Percentiles rank a stretch among this genome's conserved stretches.
These are phyloP conservation scores for Calephelis nemesis DNA, from an alignment of 1,140 invertebrate species.

Conservation along the genomic window DNA sequence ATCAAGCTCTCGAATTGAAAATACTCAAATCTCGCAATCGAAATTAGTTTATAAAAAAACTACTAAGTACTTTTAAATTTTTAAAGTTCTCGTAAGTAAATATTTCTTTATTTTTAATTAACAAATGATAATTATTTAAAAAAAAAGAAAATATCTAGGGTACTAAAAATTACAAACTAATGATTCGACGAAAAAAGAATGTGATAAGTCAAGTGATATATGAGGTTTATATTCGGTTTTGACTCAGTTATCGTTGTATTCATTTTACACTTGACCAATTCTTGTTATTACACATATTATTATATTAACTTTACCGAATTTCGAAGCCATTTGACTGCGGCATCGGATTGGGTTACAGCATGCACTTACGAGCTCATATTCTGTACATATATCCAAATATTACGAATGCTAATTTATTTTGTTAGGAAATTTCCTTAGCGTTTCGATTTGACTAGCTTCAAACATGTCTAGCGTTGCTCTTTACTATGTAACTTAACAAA, in stretches of 20 bases:
- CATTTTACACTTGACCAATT: conserved; percentile 54
- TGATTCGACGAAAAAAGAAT: no score
- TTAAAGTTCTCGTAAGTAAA: no score
- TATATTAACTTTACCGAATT: conserved; percentile 31
- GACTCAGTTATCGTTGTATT: conserved; percentile 37
- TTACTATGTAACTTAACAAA: conserved; percentile 28
- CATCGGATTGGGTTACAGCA: conserved; percentile 39
- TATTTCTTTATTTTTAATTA: no score
- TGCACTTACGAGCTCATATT: conserved; percentile 37
- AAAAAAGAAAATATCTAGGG: no score
- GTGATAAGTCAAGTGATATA: background rate
- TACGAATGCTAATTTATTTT: conserved; percentile 22
- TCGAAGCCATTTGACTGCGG: conserved; percentile 36
- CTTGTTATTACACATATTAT: conserved; percentile 35
- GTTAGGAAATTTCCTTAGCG: conserved; percentile 15
- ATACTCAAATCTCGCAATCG: no score
- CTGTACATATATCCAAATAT: conserved; percentile 36
- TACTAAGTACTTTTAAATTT: no score
- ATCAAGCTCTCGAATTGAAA: no score
- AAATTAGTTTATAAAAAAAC: no score
- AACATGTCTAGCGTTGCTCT: conserved; percentile 35
- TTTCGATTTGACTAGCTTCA: conserved; percentile 31
- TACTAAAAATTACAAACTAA: no score
- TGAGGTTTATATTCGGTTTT: conserved; percentile 30
- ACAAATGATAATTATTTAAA: no score